These are phyloP conservation scores for Dynastes tityus DNA, from an alignment of 2,888 invertebrate species.

Conservation along the genomic window DNA sequence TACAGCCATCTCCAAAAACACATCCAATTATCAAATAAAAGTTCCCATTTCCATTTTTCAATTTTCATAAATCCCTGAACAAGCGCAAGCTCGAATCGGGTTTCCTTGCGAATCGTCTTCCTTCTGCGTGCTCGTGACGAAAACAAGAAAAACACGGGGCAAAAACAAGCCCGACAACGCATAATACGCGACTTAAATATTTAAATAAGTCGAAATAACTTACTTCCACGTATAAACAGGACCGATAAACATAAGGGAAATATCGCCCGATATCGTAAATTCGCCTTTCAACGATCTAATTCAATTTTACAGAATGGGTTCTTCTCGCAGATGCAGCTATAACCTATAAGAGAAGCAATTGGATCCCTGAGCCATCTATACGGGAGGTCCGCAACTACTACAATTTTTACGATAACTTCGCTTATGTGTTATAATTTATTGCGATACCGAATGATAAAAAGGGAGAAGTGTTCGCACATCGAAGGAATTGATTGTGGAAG, in stretches of 20 bases:
- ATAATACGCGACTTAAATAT: slow-evolving; percentile 45
- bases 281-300: slow-evolving; percentile 61
- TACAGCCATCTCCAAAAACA: background rate
- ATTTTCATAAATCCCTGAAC: slow-evolving; percentile 37
- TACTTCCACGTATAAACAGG: slow-evolving; percentile 56
- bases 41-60: slow-evolving; percentile 38
- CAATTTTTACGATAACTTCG: slow-evolving; percentile 49
- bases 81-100: slow-evolving; percentile 1
- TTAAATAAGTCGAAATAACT: slow-evolving; percentile 52
- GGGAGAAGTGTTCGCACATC: slow-evolving; percentile 33
- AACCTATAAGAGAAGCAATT: slow-evolving; percentile 59
- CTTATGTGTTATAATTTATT: slow-evolving; percentile 46
- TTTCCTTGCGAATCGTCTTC: slow-evolving; percentile 25
- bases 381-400: slow-evolving; percentile 48
- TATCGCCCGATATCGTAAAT: slow-evolving; percentile 59
- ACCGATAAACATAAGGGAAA: slow-evolving; percentile 59
- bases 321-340: slow-evolving; percentile 59
- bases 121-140: background rate
- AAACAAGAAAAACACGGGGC: slow-evolving; percentile 27
- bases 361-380: slow-evolving; percentile 57
- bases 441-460: slow-evolving; percentile 14
- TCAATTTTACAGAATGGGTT: slow-evolving; percentile 60
- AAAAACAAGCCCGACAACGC: slow-evolving; percentile 39
- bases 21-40: slow-evolving; percentile 34
- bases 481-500: slow-evolving; percentile 18